These are phyloP conservation scores for Crax fasciolata DNA, from an alignment of 2,797 vertebrate genomes.

Conservation along the genomic window DNA sequence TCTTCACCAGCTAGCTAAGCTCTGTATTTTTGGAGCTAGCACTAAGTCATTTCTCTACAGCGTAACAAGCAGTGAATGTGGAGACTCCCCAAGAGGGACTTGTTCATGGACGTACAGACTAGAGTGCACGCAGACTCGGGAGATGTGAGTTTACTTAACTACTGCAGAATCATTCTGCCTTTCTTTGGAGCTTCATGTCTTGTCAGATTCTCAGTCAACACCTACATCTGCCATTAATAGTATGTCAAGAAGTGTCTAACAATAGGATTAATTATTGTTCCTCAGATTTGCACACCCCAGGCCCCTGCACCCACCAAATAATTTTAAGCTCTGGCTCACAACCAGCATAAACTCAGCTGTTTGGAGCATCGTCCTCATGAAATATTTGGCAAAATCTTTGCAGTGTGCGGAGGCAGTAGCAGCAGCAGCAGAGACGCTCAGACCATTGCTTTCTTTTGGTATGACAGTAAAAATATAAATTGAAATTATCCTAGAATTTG, in stretches of 20 bases:
- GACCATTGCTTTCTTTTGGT: neutral
- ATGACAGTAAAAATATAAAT: neutral
- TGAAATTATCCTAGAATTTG: slow-evolving; percentile 26
- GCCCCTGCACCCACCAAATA: neutral
- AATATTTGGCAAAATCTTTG: neutral
- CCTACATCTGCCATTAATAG: neutral
- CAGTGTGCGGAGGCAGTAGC: neutral
- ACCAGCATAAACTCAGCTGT: neutral
- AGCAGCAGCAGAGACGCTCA: neutral
- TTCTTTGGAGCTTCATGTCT: neutral
- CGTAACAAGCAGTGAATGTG: neutral
- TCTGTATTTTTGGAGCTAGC: neutral
- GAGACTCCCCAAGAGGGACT: neutral
- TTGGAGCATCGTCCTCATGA: neutral
- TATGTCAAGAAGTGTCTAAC: neutral
- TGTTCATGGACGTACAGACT: neutral
- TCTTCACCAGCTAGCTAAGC: neutral
- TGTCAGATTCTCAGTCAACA: neutral
- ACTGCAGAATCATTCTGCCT: neutral
- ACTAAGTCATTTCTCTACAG: neutral
- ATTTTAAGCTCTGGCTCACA: neutral
- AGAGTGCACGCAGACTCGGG: neutral
- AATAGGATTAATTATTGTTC: neutral
- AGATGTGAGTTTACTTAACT: neutral
- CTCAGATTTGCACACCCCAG: neutral